phyloP scores from a whole-genome alignment of 2,888 invertebrate genomes.

The Dolichomitus sp. region DNA sequence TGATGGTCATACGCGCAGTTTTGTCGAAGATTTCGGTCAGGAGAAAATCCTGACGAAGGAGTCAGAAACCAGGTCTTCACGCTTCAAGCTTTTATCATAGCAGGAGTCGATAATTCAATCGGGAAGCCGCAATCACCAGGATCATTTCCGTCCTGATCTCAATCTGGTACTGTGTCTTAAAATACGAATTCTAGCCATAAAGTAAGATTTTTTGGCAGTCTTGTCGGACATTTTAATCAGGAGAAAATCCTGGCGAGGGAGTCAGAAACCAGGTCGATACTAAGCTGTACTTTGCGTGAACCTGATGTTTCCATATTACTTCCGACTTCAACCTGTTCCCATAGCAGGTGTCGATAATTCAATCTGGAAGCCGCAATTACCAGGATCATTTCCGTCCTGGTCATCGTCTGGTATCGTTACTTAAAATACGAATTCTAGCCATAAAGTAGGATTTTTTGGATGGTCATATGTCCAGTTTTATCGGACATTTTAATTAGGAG shows the following conservation, averaged over 20 bases:
- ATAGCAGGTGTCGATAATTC: constrained; percentile 71
- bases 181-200: too few relatives aligned
- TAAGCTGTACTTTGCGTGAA: background rate
- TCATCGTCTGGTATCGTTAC: too few relatives aligned
- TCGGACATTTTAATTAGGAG: background rate
- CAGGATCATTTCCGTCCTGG: too few relatives aligned
- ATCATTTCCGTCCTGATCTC: too few relatives aligned
- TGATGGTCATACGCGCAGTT: too few relatives aligned
- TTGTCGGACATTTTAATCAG: background rate
- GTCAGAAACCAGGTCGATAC: background rate
- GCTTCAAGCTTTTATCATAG: background rate
- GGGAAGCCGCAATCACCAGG: constrained; percentile 77
- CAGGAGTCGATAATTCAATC: constrained; percentile 76
- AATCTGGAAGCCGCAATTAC: constrained; percentile 78
- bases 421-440: too few relatives aligned
- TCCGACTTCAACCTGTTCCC: background rate
- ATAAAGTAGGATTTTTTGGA: too few relatives aligned
- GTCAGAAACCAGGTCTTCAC: background rate
- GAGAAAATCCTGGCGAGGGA: background rate
- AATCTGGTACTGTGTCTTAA: too few relatives aligned
- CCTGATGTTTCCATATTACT: background rate
- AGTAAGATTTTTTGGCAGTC: too few relatives aligned
- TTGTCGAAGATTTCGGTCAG: background rate
- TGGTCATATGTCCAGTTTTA: background rate
- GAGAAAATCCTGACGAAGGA: background rate